These are phyloP conservation scores for Forbesichthys papilliferus DNA, from an alignment of 2,113 vertebrate genomes.

Conservation along the genomic window DNA sequence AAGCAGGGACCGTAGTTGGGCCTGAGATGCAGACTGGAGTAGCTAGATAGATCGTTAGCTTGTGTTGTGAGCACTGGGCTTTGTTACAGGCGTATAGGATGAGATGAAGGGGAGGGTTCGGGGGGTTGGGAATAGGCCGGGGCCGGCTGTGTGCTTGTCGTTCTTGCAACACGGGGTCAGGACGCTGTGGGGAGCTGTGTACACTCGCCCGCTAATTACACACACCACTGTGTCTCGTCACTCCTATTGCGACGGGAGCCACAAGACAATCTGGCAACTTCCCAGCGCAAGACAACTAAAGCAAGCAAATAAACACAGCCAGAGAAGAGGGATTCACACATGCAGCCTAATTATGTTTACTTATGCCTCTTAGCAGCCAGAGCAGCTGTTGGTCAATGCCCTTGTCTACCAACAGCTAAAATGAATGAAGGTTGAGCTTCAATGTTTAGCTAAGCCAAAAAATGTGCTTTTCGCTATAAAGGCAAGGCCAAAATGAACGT, in stretches of 20 bases:
- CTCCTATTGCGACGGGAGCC: constrained; percentile 55
- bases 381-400: constrained; percentile 43
- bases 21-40: constrained; percentile 7
- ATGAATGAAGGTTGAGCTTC: constrained; percentile 35
- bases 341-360: constrained; percentile 68
- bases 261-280: constrained; percentile 73
- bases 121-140: constrained; percentile 23
- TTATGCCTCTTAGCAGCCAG: constrained; percentile 50
- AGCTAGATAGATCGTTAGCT: constrained; percentile 48
- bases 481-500: constrained; percentile 34
- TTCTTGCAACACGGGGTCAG: constrained; percentile 67
- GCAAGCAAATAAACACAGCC: constrained; percentile 57
- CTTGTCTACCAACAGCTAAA: constrained; percentile 36
- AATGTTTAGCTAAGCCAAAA: constrained; percentile 37
- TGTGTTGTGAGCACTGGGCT: constrained; percentile 48
- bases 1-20: constrained; percentile 20
- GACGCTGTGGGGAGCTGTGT: constrained; percentile 74
- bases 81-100: constrained; percentile 32
- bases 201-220: constrained; percentile 76
- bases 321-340: constrained; percentile 50
- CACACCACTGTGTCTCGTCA: constrained; percentile 62
- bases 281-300: constrained; percentile 57
- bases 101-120: background rate
- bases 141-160: constrained; percentile 37
- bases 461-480: constrained; percentile 21